Percentiles rank a stretch among this genome's conserved stretches.
These are phyloP conservation scores for Stichopus horrens DNA, from an alignment of 53 echinoderm and acorn worm genomes.

Conservation along the genomic window DNA sequence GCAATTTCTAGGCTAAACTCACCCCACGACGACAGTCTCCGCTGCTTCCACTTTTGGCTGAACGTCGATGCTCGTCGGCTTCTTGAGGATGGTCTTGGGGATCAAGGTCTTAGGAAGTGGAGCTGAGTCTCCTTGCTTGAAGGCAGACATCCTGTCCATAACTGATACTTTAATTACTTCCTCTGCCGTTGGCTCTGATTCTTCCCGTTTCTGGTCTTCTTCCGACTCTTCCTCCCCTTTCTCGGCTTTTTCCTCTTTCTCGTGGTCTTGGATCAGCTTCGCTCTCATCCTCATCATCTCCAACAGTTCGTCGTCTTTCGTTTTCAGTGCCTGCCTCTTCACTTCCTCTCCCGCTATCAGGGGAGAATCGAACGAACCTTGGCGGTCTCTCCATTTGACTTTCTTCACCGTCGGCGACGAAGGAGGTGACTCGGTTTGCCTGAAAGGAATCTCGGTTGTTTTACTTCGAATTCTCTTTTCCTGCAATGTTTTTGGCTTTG, in stretches of 20 bases:
- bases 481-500: slow-evolving; percentile 45
- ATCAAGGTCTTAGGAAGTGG: slow-evolving; percentile 22
- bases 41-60: not conserved
- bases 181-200: slow-evolving; percentile 13
- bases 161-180: slow-evolving; percentile 48
- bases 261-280: slow-evolving; percentile 67
- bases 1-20: not conserved
- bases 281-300: slow-evolving; percentile 86
- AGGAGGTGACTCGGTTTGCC: not conserved
- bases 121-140: slow-evolving; percentile 57
- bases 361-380: slow-evolving; percentile 41
- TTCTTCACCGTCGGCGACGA: slow-evolving; percentile 3
- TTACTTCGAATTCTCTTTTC: slow-evolving; percentile 56
- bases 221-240: not conserved
- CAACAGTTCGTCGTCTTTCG: slow-evolving; percentile 82
- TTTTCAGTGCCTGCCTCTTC: slow-evolving; percentile 74
- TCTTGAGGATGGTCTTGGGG: slow-evolving; percentile 34
- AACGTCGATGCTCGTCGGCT: slow-evolving; percentile 7
- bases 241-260: slow-evolving; percentile 61
- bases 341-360: slow-evolving; percentile 53
- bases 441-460: slow-evolving; percentile 57
- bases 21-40: not conserved
- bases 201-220: not conserved
- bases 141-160: slow-evolving; percentile 63
- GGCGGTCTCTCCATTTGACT: slow-evolving; percentile 19